Percentiles rank a stretch among this genome's conserved stretches.
These are phyloP conservation scores for Brachionus rubens DNA, from an alignment of 1,140 invertebrate genomes.

Conservation along the genomic window DNA sequence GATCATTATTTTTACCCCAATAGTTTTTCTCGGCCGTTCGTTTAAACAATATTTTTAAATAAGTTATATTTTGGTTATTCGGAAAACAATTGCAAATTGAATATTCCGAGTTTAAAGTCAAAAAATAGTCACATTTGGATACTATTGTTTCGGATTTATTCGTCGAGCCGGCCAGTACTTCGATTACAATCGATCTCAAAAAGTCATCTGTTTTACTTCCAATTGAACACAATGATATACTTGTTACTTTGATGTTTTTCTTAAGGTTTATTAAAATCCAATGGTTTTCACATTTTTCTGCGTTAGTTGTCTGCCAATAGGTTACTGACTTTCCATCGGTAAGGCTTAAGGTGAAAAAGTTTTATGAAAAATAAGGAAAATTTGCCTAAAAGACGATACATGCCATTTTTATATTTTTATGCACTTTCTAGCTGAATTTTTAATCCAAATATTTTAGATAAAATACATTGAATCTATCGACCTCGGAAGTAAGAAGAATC, in stretches of 20 bases:
- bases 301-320: conserved; percentile 5
- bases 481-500: too few species aligned
- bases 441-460: too few species aligned
- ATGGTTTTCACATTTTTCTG: conserved; percentile 35
- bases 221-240: background rate
- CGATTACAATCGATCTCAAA: conserved; percentile 1
- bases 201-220: conserved; percentile 33
- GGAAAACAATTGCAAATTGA: conserved; percentile 41
- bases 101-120: conserved; percentile 34
- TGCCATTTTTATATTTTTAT: too few species aligned
- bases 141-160: conserved; percentile 31
- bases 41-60: conserved; percentile 27
- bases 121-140: conserved; percentile 32
- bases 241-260: conserved; percentile 16
- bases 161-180: background rate
- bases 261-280: conserved; percentile 16
- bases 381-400: too few species aligned
- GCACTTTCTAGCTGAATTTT: too few species aligned
- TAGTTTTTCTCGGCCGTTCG: conserved; percentile 1
- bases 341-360: background rate
- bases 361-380: background rate
- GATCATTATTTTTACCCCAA: conserved; percentile 27
- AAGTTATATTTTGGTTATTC: background rate
- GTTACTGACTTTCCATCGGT: conserved; percentile 20
- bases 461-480: too few species aligned